phyloP scores from a whole-genome alignment of 1,140 invertebrate species.

The Dendroctonus valens region DNA sequence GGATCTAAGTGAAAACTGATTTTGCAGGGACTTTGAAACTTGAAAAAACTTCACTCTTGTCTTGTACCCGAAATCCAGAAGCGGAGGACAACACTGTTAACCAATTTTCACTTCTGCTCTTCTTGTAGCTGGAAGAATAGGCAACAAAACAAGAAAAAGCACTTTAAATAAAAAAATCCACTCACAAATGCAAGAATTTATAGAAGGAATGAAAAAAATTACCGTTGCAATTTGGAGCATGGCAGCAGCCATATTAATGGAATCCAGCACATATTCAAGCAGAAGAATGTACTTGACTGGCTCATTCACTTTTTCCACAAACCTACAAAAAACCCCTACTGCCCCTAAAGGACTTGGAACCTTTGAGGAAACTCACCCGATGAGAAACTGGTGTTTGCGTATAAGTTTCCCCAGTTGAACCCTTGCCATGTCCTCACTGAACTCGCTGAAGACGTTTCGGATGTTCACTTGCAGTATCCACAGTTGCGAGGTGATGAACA shows the following conservation, averaged over 20 bases:
- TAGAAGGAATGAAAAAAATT: not conserved
- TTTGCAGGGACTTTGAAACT: too few relatives aligned
- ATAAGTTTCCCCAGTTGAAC: not conserved
- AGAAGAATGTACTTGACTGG: slow-evolving; percentile 3
- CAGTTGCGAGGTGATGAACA: slow-evolving; percentile 1
- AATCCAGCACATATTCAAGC: slow-evolving; percentile 1
- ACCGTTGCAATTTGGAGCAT: slow-evolving; percentile 8
- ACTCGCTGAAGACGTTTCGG: not conserved
- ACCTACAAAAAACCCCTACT: not conserved
- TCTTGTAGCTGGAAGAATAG: too few relatives aligned
- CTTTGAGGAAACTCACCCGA: not conserved
- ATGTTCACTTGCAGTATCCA: not conserved
- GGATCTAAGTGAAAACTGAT: too few relatives aligned
- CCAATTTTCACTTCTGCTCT: too few relatives aligned
- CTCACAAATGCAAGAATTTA: not conserved
- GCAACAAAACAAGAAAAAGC: too few relatives aligned
- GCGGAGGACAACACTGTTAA: too few relatives aligned
- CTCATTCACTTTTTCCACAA: not conserved
- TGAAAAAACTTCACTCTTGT: too few relatives aligned
- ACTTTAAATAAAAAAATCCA: too few relatives aligned
- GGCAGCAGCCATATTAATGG: slow-evolving; percentile 2
- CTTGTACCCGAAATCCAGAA: too few relatives aligned
- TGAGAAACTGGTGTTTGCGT: not conserved
- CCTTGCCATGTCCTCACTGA: not conserved
- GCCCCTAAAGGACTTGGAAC: not conserved